These are phyloP conservation scores for Indri indri DNA, from an alignment of 2,113 vertebrate genomes.

Conservation along the genomic window DNA sequence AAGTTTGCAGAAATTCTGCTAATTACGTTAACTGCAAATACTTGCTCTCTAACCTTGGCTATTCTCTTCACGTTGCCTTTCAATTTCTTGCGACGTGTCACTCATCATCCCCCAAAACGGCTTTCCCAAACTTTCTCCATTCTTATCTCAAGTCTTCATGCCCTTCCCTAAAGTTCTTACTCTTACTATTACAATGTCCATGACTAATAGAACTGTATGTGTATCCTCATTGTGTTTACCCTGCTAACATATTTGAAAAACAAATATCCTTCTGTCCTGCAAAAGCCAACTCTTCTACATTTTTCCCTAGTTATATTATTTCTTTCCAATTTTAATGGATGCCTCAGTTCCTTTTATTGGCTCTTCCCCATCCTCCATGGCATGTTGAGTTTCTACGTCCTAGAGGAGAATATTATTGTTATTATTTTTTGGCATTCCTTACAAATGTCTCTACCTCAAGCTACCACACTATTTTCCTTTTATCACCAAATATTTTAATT, in stretches of 20 bases:
- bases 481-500: not conserved
- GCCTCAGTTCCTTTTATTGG: not conserved
- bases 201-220: not conserved
- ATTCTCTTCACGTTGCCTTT: not conserved
- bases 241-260: not conserved
- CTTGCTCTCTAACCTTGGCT: not conserved
- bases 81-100: not conserved
- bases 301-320: not conserved
- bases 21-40: not conserved
- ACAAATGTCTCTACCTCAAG: not conserved
- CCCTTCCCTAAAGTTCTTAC: not conserved
- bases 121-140: not conserved
- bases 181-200: not conserved
- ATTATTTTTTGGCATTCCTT: not conserved
- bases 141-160: not conserved
- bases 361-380: rapidly evolving
- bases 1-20: not conserved
- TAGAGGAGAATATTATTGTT: not conserved
- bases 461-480: not conserved
- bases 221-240: not conserved
- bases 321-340: not conserved
- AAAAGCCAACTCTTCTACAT: not conserved
- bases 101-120: not conserved
- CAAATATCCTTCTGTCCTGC: not conserved
- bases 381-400: not conserved